Conservation (phyloP, 1,140 invertebrate genomes). For the Drosophila takahashii region DNA sequence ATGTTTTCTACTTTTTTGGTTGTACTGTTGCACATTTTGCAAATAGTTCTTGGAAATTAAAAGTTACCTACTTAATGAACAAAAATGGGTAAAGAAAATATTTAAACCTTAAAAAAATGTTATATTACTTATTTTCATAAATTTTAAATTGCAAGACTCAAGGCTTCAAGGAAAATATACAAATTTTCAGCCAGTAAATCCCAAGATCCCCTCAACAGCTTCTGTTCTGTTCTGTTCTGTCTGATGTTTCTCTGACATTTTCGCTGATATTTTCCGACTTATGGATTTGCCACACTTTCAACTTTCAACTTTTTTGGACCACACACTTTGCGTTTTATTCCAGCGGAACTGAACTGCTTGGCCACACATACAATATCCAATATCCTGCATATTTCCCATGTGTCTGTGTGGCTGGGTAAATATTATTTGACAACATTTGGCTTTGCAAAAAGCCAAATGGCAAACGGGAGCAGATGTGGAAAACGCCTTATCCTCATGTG, state of each 20-base stretch:
- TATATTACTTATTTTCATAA: not conserved
- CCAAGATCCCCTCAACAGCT: not conserved
- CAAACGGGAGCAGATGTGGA: slow-evolving; percentile 36
- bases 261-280: not conserved
- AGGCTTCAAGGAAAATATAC: no score
- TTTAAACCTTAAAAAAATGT: no score
- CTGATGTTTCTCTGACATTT: not conserved
- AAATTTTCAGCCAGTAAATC: no score
- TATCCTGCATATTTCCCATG: slow-evolving; percentile 18
- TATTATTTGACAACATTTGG: slow-evolving; percentile 80
- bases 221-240: not conserved
- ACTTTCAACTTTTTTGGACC: not conserved
- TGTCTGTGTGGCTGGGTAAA: slow-evolving; percentile 50
- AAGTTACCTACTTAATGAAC: no score
- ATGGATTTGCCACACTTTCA: not conserved
- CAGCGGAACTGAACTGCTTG: not conserved
- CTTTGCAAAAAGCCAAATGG: slow-evolving; percentile 55
- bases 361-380: not conserved
- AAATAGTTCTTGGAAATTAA: no score
- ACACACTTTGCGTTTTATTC: slow-evolving; percentile 4
- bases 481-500: slow-evolving; percentile 4
- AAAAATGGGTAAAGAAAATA: no score
- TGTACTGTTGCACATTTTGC: not conserved
- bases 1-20: no score
- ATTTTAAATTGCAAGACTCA: no score